Percentiles rank a stretch among this genome's conserved stretches.
Evolutionary conservation across 2,888 invertebrate genomes (phyloP).

Genomic region (Tanaodytes sp.): DNA sequence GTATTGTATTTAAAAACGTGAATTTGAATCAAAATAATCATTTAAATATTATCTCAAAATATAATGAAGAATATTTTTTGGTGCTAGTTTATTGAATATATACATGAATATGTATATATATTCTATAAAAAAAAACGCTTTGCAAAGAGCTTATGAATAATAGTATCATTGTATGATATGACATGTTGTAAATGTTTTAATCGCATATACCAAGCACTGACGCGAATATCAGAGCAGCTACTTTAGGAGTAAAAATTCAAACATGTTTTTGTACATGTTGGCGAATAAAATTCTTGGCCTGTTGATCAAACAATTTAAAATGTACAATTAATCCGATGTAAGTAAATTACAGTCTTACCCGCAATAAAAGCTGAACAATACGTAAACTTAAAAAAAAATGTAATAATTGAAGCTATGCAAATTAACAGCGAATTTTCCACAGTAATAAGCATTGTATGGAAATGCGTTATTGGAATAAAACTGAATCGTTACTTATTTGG

Average conservation of each 20-base stretch:
- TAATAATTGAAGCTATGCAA: constrained; percentile 30
- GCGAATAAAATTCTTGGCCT: constrained; percentile 13
- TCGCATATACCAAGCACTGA: constrained; percentile 10
- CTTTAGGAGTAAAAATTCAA: no score
- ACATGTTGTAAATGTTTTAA: no score
- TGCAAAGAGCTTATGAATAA: constrained; percentile 28
- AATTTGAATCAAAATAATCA: no score
- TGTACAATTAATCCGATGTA: no score
- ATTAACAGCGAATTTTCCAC: constrained; percentile 35
- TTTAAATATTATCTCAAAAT: neutral
- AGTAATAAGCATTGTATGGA: constrained; percentile 42
- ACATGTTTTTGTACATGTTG: no score
- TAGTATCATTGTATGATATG: constrained; percentile 29
- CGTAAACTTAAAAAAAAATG: neutral
- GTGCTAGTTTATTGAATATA: constrained; percentile 10
- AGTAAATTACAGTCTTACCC: no score
- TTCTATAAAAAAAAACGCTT: constrained; percentile 32
- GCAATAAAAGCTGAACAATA: neutral
- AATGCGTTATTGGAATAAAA: constrained; percentile 32
- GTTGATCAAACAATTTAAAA: constrained; percentile 1
- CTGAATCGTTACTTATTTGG: constrained; percentile 41
- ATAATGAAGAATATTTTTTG: neutral
- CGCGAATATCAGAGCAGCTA: constrained; percentile 11
- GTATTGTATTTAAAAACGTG: no score
- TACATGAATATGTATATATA: constrained; percentile 14